These are phyloP conservation scores for Typhlichthys eigenmanni DNA, from an alignment of 2,797 vertebrate genomes.

Conservation along the genomic window DNA sequence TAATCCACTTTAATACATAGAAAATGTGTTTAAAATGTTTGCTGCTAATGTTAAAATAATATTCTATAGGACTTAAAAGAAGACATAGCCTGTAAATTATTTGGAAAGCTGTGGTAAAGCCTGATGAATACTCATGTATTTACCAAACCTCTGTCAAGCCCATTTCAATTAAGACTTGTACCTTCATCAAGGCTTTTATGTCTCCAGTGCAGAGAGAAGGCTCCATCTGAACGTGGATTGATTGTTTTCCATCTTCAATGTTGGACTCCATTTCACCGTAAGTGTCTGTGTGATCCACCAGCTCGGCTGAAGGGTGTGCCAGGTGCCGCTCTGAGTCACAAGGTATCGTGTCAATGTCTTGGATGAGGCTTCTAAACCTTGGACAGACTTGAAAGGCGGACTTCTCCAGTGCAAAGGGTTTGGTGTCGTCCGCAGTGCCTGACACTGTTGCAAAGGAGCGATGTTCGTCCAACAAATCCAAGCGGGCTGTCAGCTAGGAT, in stretches of 20 bases:
- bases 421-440: conserved; percentile 47
- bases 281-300: conserved; percentile 24
- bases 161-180: conserved; percentile 33
- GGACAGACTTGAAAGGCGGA: conserved; percentile 42
- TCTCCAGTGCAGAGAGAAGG: conserved; percentile 41
- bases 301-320: conserved; percentile 41
- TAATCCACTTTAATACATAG: too few species aligned
- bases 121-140: neutral
- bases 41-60: too few species aligned
- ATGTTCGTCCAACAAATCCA: conserved; percentile 70
- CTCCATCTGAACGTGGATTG: conserved; percentile 37
- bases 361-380: conserved; percentile 51
- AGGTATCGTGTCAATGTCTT: conserved; percentile 51
- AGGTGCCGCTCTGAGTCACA: conserved; percentile 58
- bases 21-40: too few species aligned
- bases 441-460: conserved; percentile 45
- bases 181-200: conserved; percentile 54
- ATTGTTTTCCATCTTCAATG: conserved; percentile 36
- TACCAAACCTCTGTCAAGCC: too few species aligned
- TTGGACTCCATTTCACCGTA: conserved; percentile 38
- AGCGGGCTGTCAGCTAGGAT: conserved; percentile 70
- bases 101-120: too few species aligned
- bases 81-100: too few species aligned
- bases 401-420: conserved; percentile 57
- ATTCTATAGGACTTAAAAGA: too few species aligned